These are phyloP conservation scores for Trissolcus japonicus DNA, from an alignment of 2,888 invertebrate genomes.

Conservation along the genomic window DNA sequence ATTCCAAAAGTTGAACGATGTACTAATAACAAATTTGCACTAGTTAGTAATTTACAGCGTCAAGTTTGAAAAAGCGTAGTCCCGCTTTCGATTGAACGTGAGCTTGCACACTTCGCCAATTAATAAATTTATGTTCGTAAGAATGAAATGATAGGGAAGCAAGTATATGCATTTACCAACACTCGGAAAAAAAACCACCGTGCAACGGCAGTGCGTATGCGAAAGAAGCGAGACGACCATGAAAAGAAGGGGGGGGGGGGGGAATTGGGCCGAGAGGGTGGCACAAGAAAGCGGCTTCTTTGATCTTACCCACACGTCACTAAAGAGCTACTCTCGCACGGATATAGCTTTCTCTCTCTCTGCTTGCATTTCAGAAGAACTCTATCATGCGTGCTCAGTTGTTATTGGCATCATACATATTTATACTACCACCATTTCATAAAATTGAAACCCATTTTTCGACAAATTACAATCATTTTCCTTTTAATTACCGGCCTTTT, in stretches of 20 bases:
- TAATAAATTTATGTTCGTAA: conserved; percentile 57
- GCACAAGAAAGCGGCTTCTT: conserved; percentile 58
- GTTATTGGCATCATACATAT: conserved; percentile 49
- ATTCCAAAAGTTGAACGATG: no score
- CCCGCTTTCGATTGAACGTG: conserved; percentile 10
- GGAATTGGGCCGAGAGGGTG: conserved; percentile 56
- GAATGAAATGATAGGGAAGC: conserved; percentile 49
- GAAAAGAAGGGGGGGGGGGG: conserved; percentile 46
- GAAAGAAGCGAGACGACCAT: conserved; percentile 40
- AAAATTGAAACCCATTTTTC: conserved; percentile 37
- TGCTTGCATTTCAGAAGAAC: conserved; percentile 49
- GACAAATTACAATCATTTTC: conserved; percentile 35
- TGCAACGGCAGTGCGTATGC: conserved; percentile 47
- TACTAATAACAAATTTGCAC: no score
- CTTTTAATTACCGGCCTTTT: background rate
- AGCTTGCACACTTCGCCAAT: conserved; percentile 42
- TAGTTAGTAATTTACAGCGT: background rate
- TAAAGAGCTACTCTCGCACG: conserved; percentile 54
- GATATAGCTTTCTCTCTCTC: conserved; percentile 36
- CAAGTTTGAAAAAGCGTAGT: background rate
- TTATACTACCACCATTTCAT: conserved; percentile 40
- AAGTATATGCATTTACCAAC: conserved; percentile 53
- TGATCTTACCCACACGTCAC: conserved; percentile 56
- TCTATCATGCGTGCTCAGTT: conserved; percentile 51
- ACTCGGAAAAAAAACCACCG: conserved; percentile 51